Conservation (phyloP, 2,888 invertebrate genomes). For the Notocelia uddmanniana region DNA sequence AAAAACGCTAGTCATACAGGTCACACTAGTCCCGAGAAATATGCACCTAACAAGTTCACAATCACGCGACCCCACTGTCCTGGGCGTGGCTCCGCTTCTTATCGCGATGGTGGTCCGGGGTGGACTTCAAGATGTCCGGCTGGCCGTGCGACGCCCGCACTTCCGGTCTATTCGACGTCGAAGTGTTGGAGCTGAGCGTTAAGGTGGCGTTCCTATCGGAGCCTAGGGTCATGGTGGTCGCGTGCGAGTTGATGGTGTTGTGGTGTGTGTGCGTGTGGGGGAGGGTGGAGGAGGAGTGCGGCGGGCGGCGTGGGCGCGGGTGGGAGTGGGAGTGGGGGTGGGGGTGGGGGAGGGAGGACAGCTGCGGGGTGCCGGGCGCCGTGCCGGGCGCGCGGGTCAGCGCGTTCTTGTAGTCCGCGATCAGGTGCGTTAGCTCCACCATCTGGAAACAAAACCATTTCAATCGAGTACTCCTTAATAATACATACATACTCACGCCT, state of each 20-base stretch:
- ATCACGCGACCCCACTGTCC: conserved; percentile 80
- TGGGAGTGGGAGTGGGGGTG: conserved; percentile 80
- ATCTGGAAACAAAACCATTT: conserved; percentile 85
- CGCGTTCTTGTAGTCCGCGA: conserved; percentile 98
- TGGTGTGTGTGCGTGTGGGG: conserved; percentile 63
- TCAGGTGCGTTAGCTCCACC: conserved; percentile 94
- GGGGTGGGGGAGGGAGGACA: conserved; percentile 88
- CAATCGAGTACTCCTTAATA: no score
- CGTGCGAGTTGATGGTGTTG: conserved; percentile 87
- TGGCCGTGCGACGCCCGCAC: conserved; percentile 85
- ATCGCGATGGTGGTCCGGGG: conserved; percentile 91
- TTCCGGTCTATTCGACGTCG: conserved; percentile 66
- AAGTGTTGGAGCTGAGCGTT: conserved; percentile 75
- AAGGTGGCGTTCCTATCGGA: conserved; percentile 73
- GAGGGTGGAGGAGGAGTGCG: conserved; percentile 12
- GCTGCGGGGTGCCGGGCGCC: conserved; percentile 91
- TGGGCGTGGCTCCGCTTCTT: conserved; percentile 77
- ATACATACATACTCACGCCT: no score
- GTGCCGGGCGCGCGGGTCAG: conserved; percentile 88
- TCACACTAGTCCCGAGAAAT: no score
- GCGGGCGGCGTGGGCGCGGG: conserved; percentile 68
- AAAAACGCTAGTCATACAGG: neutral
- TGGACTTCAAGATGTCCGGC: conserved; percentile 94
- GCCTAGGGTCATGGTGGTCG: conserved; percentile 76
- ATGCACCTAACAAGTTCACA: neutral